Evolutionary conservation across 2,797 vertebrate species (phyloP).

Genomic region (Leptatherina wallacei): DNA sequence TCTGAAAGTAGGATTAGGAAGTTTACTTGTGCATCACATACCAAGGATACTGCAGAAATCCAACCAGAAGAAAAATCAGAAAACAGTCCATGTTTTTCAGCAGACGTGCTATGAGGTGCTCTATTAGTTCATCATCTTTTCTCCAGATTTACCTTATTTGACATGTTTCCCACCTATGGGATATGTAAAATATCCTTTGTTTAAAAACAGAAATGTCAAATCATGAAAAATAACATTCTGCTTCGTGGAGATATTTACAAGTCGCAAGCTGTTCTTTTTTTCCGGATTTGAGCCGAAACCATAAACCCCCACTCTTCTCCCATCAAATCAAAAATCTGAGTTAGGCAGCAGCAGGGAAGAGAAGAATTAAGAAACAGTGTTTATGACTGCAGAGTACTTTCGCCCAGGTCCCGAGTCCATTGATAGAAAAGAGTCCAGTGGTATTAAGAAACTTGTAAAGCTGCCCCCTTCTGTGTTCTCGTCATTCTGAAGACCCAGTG

Average conservation of each 20-base stretch:
- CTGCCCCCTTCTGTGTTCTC: slow-evolving; percentile 45
- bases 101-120: not conserved
- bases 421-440: slow-evolving; percentile 47
- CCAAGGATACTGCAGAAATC: too few species aligned
- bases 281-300: not conserved
- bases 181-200: not conserved
- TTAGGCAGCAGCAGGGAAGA: slow-evolving; percentile 18
- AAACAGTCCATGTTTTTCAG: not conserved
- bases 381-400: slow-evolving; percentile 38
- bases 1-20: too few species aligned
- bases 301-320: not conserved
- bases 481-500: slow-evolving; percentile 44
- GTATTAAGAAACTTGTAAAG: slow-evolving; percentile 70
- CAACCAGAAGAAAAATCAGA: too few species aligned
- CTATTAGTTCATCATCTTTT: not conserved
- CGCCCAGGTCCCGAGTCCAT: slow-evolving; percentile 39
- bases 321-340: not conserved
- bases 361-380: slow-evolving; percentile 15
- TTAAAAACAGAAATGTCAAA: too few species aligned
- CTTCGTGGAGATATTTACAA: too few species aligned
- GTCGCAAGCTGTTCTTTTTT: not conserved
- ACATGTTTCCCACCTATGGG: not conserved
- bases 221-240: too few species aligned
- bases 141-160: not conserved
- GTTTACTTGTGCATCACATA: too few species aligned